Evolutionary conservation across 1,140 invertebrate genomes (phyloP).

Genomic region (Brachionus paranguensis): DNA sequence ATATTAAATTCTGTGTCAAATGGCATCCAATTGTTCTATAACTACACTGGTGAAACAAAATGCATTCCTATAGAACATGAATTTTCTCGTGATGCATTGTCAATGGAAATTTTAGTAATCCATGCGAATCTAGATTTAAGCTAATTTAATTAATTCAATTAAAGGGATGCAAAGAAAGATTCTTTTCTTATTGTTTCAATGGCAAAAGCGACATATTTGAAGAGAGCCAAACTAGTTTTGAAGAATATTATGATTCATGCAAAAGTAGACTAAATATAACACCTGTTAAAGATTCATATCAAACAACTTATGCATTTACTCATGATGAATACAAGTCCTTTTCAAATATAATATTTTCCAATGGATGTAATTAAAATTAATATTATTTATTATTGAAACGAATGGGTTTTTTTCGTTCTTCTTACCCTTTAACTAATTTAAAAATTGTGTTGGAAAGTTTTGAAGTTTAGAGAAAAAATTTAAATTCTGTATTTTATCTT

Average conservation of each 20-base stretch:
- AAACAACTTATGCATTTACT: background rate
- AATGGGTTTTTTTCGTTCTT: no score
- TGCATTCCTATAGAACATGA: conserved; percentile 45
- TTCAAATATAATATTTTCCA: conserved; percentile 14
- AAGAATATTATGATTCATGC: background rate
- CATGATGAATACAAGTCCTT: background rate
- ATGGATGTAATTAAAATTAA: background rate
- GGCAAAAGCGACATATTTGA: background rate
- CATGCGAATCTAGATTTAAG: background rate
- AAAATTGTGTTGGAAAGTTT: no score
- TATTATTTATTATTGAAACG: background rate
- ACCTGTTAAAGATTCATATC: background rate
- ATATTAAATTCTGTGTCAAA: conserved; percentile 63
- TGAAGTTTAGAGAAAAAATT: no score
- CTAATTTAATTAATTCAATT: background rate
- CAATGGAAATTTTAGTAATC: conserved; percentile 60
- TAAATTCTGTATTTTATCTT: no score
- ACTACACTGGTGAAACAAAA: conserved; percentile 64
- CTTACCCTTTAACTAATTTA: no score
- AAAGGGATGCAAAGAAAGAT: conserved; percentile 1
- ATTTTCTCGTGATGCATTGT: conserved; percentile 60
- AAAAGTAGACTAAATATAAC: conserved; percentile 2
- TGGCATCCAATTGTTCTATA: conserved; percentile 70
- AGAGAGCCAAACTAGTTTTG: background rate
- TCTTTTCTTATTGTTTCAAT: background rate